Percentiles rank a stretch among this genome's conserved stretches.
Conservation (phyloP, 2,113 vertebrate genomes). For the Mugil cephalus region DNA sequence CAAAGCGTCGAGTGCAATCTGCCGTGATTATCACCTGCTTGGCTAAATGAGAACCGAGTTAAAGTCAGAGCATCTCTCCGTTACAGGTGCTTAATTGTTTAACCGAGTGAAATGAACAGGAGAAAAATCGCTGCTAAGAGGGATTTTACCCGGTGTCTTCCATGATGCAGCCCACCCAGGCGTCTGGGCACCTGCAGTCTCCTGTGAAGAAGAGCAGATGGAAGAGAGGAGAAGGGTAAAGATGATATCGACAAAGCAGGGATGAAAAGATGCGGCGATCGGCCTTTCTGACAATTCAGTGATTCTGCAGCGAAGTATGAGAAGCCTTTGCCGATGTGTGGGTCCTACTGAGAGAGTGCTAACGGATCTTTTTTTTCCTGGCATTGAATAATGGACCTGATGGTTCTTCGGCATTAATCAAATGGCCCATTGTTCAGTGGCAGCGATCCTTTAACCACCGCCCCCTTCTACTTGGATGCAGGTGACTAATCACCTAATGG, state of each 20-base stretch:
- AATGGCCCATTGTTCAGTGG: conserved; percentile 39
- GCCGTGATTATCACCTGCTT: conserved; percentile 20
- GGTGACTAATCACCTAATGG: conserved; percentile 66
- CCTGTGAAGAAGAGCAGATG: conserved; percentile 76
- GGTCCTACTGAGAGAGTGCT: not conserved
- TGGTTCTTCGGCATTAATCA: conserved; percentile 55
- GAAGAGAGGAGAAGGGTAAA: not conserved
- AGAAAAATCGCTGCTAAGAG: conserved; percentile 12
- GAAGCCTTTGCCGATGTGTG: not conserved
- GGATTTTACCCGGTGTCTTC: conserved; percentile 93
- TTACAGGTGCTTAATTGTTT: conserved; percentile 40
- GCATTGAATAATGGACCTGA: conserved; percentile 47
- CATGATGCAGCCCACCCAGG: conserved; percentile 97
- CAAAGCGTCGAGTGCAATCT: conserved; percentile 9
- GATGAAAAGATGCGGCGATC: not conserved
- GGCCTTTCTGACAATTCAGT: not conserved
- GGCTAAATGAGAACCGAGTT: conserved; percentile 4
- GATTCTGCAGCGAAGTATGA: not conserved
- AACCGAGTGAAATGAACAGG: conserved; percentile 44
- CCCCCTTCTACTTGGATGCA: conserved; percentile 27
- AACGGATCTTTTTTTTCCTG: conserved; percentile 24
- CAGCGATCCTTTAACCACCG: conserved; percentile 30
- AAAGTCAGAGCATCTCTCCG: conserved; percentile 18
- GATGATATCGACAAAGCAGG: not conserved
- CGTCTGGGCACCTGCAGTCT: conserved; percentile 92